Evolutionary conservation across 2,797 vertebrate genomes (phyloP), one percentile per base, ranked within the genome.

Genomic region (Coendou prehensilis): DNA sequence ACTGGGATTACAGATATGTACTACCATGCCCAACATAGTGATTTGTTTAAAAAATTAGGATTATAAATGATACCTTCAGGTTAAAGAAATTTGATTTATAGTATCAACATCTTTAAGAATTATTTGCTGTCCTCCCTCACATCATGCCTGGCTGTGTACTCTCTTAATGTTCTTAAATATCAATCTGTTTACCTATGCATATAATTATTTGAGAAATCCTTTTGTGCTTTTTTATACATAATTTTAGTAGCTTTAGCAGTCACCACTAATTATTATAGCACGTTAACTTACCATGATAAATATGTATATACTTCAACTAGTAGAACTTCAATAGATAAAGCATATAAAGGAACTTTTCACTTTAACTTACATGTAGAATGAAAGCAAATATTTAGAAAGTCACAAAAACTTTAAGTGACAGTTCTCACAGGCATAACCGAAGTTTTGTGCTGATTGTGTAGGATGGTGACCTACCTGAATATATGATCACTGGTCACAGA

Each of bases 121-220:
- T 54, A 82, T 83, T 79, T 94, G 14, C 45, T 41, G 37, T 41
- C 50, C 45, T 84, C 45, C 4, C 20, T 5, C 28, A 52, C 10
- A 64, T 69, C n/a, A n/a, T 67, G 15, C n/a, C 18, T 69, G 67
- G n/a, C 82, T 37, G 11, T 87, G 37, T 7, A 87, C 47, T 89
- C 15, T 69, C 13, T 91, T 94, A 89, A 56, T 26, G 69, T n/a
- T 92, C 33, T 78, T 76, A 93, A 83, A 22, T 56, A 79, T 80
- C 30, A 73, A 59, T 87, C 37, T 85, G 85, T 84, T 95, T 85
- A 84, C 26, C 33, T 23, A 52, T 67, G 87, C 20, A 71, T 69
- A 37, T 92, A 89, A 89, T 67, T 88, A 95, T 78, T 89, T 89
- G 59, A 82, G 89, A 93, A 80, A 59, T 79, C 63, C 15, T 56